phyloP scores from a whole-genome alignment of 2,888 invertebrate genomes.

The Celastrina argiolus region DNA sequence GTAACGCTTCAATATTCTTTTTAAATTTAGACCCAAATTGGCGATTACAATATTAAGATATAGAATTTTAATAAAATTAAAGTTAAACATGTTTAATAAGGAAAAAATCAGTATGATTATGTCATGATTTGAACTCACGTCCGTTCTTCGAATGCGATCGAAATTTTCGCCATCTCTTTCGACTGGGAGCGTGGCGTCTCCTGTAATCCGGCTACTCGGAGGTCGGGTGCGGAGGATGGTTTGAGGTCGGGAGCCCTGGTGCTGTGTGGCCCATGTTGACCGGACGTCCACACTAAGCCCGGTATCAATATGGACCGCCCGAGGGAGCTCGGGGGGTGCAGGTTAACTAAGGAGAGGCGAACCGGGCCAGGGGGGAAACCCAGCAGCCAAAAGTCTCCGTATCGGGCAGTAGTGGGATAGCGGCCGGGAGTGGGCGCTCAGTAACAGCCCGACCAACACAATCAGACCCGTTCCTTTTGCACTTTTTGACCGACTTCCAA shows the following conservation, averaged over 20 bases:
- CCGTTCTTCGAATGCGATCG: background rate
- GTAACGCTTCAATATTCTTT: background rate
- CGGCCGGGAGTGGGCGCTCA: conserved; percentile 96
- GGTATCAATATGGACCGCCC: conserved; percentile 96
- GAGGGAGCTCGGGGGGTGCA: conserved; percentile 85
- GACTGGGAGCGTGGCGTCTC: conserved; percentile 97
- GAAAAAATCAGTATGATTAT: background rate
- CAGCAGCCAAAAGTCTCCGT: conserved; percentile 99
- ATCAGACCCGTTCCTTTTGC: conserved; percentile 68
- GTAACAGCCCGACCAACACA: conserved; percentile 85
- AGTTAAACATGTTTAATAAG: background rate
- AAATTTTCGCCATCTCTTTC: conserved; percentile 83
- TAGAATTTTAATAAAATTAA: too few relatives aligned
- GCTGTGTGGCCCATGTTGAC: conserved; percentile 80
- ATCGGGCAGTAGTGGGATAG: conserved; percentile 99
- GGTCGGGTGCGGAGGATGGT: conserved; percentile 93
- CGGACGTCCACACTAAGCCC: conserved; percentile 97
- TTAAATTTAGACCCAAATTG: background rate
- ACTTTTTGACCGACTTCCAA: too few relatives aligned
- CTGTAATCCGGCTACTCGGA: conserved; percentile 99
- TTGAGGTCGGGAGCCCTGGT: conserved; percentile 87
- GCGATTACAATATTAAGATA: too few relatives aligned
- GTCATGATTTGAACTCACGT: background rate
- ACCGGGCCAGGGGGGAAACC: conserved; percentile 99
- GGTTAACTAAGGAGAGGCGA: conserved; percentile 97